Evolutionary conservation across 1,140 invertebrate genomes (phyloP), one percentile per base, ranked within the genome.

Genomic region (Aphaenogaster rudis): DNA sequence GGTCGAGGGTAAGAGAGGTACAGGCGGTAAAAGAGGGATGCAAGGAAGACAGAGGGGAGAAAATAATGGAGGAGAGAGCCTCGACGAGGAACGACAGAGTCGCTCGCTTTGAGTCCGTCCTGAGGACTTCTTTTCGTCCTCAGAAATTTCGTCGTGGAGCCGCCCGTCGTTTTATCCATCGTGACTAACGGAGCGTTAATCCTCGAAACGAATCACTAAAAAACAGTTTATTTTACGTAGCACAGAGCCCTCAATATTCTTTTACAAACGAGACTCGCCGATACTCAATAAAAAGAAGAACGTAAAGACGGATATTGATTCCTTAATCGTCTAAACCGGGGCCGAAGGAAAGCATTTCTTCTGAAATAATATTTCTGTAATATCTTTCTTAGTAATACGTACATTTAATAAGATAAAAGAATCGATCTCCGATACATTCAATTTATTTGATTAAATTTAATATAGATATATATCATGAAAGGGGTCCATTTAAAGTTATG

Each of bases 151-250:
- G 87, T 90, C 89, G 80, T 87, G 61, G 92, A 92, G 86, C 77
- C 91, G 87, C 42, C 86, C 74, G 88, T 88, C 90, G 91, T 88
- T 91, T 91, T 88, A 91, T 90, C 84, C 84, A 72, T 66, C 88
- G 78, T 90, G 89, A 85, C 87, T 91, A 81, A 87, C 89, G 91
- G 90, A 93, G 89, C 91, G 91, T 93, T 93, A 93, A 92, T 92
- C 90, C 92, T 92, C 84, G 87, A 91, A 92, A 90, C 88, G 92
- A 91, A 87, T 92, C 86, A 45, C 90, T 93, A 91, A 91, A 93
- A 91, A 92, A 91, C 89, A 89, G 90, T 93, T 93, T 93, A 91
- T 92, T 88, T 92, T 84, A 84, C 88, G 78, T 81, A 36, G 36
- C 69, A 54, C 52, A 71, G 52, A 39, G 8, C 77, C 66, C 66